Percentiles rank a stretch among this genome's conserved stretches.
Conservation (phyloP, 2,113 vertebrate species). For the Pelodiscus sinensis region DNA sequence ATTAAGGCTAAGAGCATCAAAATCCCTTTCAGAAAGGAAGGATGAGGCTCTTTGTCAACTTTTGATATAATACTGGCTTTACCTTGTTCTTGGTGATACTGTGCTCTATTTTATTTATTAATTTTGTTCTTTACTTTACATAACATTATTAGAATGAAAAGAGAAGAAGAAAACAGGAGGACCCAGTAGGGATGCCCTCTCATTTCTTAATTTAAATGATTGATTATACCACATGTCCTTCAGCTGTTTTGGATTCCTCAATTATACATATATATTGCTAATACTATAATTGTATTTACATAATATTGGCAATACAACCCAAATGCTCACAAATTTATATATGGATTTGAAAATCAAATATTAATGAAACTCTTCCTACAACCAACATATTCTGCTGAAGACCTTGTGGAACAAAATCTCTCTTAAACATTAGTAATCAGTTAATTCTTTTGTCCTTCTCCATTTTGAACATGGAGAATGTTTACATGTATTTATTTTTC, state of each 20-base stretch:
- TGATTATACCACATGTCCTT: background rate
- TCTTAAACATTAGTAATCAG: background rate
- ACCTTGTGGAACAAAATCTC: background rate
- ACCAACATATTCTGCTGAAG: background rate
- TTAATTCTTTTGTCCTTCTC: rapidly evolving
- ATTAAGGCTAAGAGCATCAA: background rate
- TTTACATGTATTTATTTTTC: background rate
- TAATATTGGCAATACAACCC: background rate
- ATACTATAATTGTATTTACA: background rate
- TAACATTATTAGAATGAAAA: slow-evolving; percentile 58
- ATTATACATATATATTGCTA: background rate
- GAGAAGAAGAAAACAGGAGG: slow-evolving; percentile 28
- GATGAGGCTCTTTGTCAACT: slow-evolving; percentile 37
- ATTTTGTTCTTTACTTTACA: background rate
- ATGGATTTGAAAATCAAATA: background rate
- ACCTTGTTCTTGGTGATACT: slow-evolving; percentile 56
- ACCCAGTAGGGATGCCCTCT: background rate
- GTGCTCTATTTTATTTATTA: slow-evolving; percentile 66
- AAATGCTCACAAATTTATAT: background rate
- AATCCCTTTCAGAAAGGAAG: background rate
- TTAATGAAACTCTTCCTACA: background rate
- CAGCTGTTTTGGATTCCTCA: no score
- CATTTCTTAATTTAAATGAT: background rate
- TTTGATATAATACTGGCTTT: slow-evolving; percentile 43
- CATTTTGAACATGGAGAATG: background rate